Evolutionary conservation across 2,113 vertebrate species (phyloP), one percentile per base, ranked within the genome.

Genomic region (Rhinoderma darwinii): DNA sequence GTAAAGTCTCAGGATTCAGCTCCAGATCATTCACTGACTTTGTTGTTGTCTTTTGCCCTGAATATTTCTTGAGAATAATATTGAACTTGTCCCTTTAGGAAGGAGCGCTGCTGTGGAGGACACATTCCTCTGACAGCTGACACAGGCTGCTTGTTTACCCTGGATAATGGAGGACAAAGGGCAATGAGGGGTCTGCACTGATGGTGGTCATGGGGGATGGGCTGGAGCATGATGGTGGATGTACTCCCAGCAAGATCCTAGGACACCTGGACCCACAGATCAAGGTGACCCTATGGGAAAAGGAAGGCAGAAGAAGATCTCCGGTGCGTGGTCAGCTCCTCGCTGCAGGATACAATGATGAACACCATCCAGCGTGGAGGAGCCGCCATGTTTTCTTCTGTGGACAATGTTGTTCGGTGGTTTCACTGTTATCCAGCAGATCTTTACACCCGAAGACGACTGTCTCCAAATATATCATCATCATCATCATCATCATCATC

Each of bases 81-180:
- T 82, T 43, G 59, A 82, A 47, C 39, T 68, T 82, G 80, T 68
- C 41, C 5, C 41, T 43, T 18, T 50, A 44, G 59, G 32, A 32
- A 70, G 66, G 32, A 66, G 63, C 30, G 63, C 63, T 66, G 63
- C 63, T 66, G 27, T 32, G 63, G 63, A 35, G 17, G 32, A 27
- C 44, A 39, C 66, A 83, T 83, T 83, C 82, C 82, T 83, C 63
- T 70, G 35, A 41, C 56, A 82, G 79, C 81, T 83, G 81, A 83
- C 43, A 83, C 63, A 70, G 20, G 43, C 61, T 14, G 9, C 12
- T 74, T 74, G 44, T 74, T 74, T 84, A n/a, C 73, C 17, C 43
- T 73, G 27, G 82, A 84, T 84, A 74, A 75, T 32, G 68, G 63
- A 73, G 82, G 44, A 56, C 70, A 84, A 73, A 84, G 47, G 63